Evolutionary conservation across 1,140 invertebrate genomes (phyloP).

Genomic region (Bathynomus jamesi): DNA sequence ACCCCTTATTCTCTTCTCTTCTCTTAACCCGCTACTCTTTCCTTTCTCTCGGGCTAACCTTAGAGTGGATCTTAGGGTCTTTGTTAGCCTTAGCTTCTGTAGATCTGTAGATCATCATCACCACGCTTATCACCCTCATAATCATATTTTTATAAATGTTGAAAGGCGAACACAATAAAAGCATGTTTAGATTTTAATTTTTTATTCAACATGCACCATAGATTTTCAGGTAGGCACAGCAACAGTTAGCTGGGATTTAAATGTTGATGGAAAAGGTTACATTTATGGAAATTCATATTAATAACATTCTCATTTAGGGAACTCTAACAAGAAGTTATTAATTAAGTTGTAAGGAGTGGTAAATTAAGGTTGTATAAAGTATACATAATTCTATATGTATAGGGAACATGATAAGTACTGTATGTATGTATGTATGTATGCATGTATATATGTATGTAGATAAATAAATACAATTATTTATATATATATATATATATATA

Average conservation of each 20-base stretch:
- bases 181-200: not conserved
- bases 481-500: not conserved
- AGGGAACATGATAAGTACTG: not conserved
- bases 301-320: not conserved
- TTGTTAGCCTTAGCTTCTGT: too few relatives aligned
- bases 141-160: too few relatives aligned
- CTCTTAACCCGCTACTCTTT: too few relatives aligned
- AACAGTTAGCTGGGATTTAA: not conserved
- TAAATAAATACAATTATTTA: not conserved
- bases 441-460: not conserved
- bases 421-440: conserved; percentile 6
- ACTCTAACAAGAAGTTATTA: not conserved
- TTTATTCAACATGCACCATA: not conserved
- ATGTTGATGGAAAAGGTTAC: not conserved
- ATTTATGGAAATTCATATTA: not conserved
- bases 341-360: not conserved
- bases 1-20: too few relatives aligned
- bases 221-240: not conserved
- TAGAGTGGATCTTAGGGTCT: too few relatives aligned
- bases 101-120: too few relatives aligned
- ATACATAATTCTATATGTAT: conserved; percentile 81
- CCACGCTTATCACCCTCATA: too few relatives aligned
- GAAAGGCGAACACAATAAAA: not conserved
- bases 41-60: too few relatives aligned
- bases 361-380: conserved; percentile 85